Evolutionary conservation across 2,888 invertebrate species (phyloP).

Genomic region (Galeopsomyia nigrocyanea): DNA sequence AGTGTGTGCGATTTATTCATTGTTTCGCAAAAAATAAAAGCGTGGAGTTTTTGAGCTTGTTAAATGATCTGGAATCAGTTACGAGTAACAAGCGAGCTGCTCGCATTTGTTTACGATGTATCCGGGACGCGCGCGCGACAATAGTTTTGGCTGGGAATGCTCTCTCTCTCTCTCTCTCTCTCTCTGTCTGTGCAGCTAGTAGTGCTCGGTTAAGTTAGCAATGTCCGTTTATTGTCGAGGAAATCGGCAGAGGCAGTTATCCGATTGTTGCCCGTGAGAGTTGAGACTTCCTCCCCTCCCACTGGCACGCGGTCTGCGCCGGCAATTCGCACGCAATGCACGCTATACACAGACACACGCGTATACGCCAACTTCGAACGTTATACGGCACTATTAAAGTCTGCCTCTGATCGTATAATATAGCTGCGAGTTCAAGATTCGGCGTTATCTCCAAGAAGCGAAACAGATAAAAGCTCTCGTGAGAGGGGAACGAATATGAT

Average conservation of each 20-base stretch:
- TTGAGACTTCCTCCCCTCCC: slow-evolving; percentile 26
- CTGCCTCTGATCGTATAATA: slow-evolving; percentile 7
- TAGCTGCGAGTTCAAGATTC: not conserved
- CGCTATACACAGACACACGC: not conserved
- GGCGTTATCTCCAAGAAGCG: slow-evolving; percentile 20
- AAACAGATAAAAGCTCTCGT: not conserved
- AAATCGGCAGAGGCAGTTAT: slow-evolving; percentile 48
- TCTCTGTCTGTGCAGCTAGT: no score
- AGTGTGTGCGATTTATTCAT: no score
- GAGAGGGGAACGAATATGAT: not conserved
- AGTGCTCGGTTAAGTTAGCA: slow-evolving; percentile 37
- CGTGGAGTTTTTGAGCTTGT: not conserved
- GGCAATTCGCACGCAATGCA: slow-evolving; percentile 35
- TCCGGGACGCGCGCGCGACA: slow-evolving; percentile 27
- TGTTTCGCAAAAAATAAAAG: no score
- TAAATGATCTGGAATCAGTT: not conserved
- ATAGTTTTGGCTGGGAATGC: slow-evolving; percentile 9
- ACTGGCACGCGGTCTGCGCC: not conserved
- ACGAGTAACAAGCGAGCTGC: not conserved
- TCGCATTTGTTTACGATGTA: slow-evolving; percentile 37
- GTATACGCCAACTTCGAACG: slow-evolving; percentile 23
- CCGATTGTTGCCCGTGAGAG: slow-evolving; percentile 44
- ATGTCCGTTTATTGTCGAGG: slow-evolving; percentile 45
- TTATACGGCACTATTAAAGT: slow-evolving; percentile 30
- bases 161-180: no score